Evolutionary conservation across 2,797 vertebrate species (phyloP).

Genomic region (Sparus aurata): DNA sequence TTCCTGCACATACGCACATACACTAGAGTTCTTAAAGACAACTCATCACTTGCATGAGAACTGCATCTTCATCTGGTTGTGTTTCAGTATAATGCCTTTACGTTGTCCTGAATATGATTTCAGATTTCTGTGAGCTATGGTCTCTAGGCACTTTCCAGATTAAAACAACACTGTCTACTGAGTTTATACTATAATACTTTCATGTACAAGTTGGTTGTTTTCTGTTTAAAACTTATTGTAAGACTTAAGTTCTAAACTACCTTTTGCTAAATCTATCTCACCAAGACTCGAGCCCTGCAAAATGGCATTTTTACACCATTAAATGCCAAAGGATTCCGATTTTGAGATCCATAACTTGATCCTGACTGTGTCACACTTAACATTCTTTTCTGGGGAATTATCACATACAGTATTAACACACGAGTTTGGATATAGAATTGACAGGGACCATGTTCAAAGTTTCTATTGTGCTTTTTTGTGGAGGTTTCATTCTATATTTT

Average conservation of each 20-base stretch:
- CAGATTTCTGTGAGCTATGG: background rate
- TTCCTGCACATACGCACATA: background rate
- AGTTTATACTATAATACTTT: background rate
- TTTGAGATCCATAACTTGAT: background rate
- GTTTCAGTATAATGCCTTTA: background rate
- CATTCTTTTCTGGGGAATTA: background rate
- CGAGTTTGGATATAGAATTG: background rate
- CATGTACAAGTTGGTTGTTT: background rate
- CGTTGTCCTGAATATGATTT: constrained; percentile 15
- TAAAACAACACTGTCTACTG: constrained; percentile 11
- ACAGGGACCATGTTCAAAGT: background rate
- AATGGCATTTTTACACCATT: background rate
- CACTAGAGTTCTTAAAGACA: background rate
- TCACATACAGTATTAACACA: background rate
- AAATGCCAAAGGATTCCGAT: background rate
- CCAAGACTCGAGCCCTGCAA: background rate
- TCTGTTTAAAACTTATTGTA: background rate
- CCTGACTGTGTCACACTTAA: background rate
- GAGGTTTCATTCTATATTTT: background rate
- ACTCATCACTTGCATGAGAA: constrained; percentile 13
- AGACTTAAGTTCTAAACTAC: background rate
- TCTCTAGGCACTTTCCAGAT: constrained; percentile 6
- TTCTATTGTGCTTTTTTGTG: background rate
- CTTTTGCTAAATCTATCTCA: background rate
- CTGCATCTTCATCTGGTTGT: background rate